Conservation (phyloP, 2,888 invertebrate genomes). For the Cheilosia vernalis region DNA sequence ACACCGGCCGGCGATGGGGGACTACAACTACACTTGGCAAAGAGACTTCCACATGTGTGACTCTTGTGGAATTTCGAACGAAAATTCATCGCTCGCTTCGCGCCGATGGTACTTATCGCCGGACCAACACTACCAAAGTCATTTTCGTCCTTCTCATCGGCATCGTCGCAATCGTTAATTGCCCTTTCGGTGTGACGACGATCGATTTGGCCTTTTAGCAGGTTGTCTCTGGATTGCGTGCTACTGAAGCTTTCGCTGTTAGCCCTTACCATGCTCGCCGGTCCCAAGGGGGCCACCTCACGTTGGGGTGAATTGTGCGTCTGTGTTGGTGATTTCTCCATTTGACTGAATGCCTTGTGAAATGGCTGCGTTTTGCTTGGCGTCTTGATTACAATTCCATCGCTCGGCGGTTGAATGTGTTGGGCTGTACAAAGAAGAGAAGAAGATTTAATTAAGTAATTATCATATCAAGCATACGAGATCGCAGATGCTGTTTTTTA, state of each 20-base stretch:
- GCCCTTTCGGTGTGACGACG: slow-evolving; percentile 8
- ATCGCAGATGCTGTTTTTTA: slow-evolving; percentile 28
- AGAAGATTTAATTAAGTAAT: slow-evolving; percentile 50
- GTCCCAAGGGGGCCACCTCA: slow-evolving; percentile 13
- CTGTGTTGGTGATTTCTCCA: slow-evolving; percentile 48
- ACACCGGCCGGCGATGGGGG: slow-evolving; percentile 51
- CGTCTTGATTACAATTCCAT: slow-evolving; percentile 60
- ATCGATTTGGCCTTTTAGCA: slow-evolving; percentile 43
- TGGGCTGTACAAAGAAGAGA: slow-evolving; percentile 35
- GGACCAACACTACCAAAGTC: slow-evolving; percentile 74
- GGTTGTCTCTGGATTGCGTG: slow-evolving; percentile 54
- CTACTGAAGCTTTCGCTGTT: slow-evolving; percentile 51
- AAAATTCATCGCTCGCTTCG: slow-evolving; percentile 75
- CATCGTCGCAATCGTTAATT: slow-evolving; percentile 40
- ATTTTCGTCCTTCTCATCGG: slow-evolving; percentile 64
- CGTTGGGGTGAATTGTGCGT: slow-evolving; percentile 38
- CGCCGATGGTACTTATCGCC: slow-evolving; percentile 73
- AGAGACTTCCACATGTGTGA: slow-evolving; percentile 81
- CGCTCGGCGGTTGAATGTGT: slow-evolving; percentile 58
- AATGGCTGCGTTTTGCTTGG: slow-evolving; percentile 45
- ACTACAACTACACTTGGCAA: slow-evolving; percentile 80
- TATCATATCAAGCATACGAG: slow-evolving; percentile 40
- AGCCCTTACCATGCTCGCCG: slow-evolving; percentile 40
- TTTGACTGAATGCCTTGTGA: slow-evolving; percentile 56
- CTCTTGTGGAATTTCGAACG: slow-evolving; percentile 79